Evolutionary conservation across 2,797 vertebrate species (phyloP).

Genomic region (Acanthopagrus latus): DNA sequence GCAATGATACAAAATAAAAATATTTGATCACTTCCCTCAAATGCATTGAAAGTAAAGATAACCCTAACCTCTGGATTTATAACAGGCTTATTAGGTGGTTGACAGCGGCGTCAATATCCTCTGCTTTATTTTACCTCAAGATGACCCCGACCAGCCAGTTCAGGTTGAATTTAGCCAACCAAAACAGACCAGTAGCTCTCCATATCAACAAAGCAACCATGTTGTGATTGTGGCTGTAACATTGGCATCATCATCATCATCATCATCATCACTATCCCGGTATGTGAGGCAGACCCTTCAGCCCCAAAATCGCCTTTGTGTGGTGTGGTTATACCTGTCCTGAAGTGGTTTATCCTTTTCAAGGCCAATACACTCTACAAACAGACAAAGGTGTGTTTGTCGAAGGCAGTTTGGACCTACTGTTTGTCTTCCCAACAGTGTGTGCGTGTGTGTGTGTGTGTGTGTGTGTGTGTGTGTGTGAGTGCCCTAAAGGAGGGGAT

Average conservation of each 20-base stretch:
- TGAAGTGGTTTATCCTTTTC: background rate
- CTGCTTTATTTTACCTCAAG: background rate
- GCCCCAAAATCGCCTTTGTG: background rate
- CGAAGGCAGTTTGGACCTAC: constrained; percentile 21
- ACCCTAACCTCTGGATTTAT: too few relatives aligned
- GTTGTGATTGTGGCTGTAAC: background rate
- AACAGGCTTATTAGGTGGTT: background rate
- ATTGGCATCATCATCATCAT: background rate
- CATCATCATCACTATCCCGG: background rate
- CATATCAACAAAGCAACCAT: background rate
- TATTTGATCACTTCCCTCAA: too few relatives aligned
- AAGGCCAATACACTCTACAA: background rate
- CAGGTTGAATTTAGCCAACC: background rate
- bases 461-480: background rate
- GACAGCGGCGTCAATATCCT: background rate
- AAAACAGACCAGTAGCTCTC: background rate
- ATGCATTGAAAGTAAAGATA: too few relatives aligned
- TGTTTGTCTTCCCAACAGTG: constrained; percentile 11
- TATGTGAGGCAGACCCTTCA: background rate
- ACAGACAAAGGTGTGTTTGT: constrained; percentile 41
- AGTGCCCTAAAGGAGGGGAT: constrained; percentile 7
- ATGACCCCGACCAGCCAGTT: background rate
- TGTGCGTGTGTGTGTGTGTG: background rate
- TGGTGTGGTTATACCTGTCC: too few relatives aligned
- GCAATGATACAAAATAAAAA: too few relatives aligned